Base-by-base conservation (phyloP, 2,888 invertebrate genomes). In the Rotaria sp. region DNA sequence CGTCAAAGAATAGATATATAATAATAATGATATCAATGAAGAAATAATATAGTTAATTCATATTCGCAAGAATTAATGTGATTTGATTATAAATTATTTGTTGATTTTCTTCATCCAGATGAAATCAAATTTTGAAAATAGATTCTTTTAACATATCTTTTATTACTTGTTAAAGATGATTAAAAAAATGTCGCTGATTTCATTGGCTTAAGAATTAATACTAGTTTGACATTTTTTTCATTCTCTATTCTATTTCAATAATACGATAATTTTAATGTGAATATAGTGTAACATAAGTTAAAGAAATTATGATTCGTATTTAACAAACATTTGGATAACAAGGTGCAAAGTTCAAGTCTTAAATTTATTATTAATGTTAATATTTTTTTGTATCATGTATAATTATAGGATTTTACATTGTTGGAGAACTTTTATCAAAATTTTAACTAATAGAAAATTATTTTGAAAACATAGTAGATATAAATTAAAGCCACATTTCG, bases 231-330 rank as follows among this genome's bases (percentile, higher is more conserved):
- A 88, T 13, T 13, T 97, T 98, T 94, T 96, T 97, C 93, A 97
- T 98, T 96, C 92, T 96, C 92, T 98, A 98, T 93, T 96, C 96
- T 88, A 94, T 98, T 90, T 98, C 97, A 94, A 96, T 98, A 90
- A 94, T 98, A 92, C 96, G 97, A 84, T 85, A 85, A 55, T 85
- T 85, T 84, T 85, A 87, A 75, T 87, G 85, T n/a, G 87, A 87
- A 55, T 87, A 87, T 41, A 85, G 85, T 24, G 57, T 85, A 15
- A 67, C 50, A 24, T 41, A 84, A 57, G 85, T 87, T 52, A 84
- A 67, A 15, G 80, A 84, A 57, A 55, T 87, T 50, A 59, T 84
- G 52, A 55, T 87, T 11, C 30, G 38, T n/a, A 52, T 87, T 41
- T 84, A 85, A 7, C 30, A 35, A 41, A 24, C 84, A 48, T 85